Base-by-base conservation (phyloP, 2,113 vertebrate species). In the Myotis davidii region DNA sequence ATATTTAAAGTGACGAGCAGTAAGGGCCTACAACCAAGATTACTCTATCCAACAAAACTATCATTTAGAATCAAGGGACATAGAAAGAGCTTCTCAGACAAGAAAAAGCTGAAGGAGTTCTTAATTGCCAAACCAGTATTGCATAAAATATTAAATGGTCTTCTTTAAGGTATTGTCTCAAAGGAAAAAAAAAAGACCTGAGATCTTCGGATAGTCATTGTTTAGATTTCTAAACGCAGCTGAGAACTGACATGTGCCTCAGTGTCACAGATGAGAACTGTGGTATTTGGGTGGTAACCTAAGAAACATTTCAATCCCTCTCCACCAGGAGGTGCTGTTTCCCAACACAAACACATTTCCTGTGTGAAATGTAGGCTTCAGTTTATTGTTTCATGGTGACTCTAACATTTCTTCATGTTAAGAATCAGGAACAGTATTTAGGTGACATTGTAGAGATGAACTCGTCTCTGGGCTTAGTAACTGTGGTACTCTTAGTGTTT, bases 321-420 rank as follows among this genome's bases (percentile, higher is more conserved):
- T 45, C 83, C 94, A 77, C 83, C 16, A 96, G 92, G 52, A 83
- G 90, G 70, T 20, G 87, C 45, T 77, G 45, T 39, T 50, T 20
- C 23, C 17, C 27, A 48, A 42, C 39, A 73, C 25, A 48, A 45
- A 59, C 42, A 59, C 50, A 72, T 76, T 85, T 65, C 48, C 90
- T 67, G n/a, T 29, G 18, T 64, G 39, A 25, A 11, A 16, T 39
- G n/a, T 3, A 52, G 39, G 12, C 16, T 48, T 45, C 0, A 0
- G 16, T 13, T 76, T 34, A 9, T 29, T 18, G 10, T 74, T 61
- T 77, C 12, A 54, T 9, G 25, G 52, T 27, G 3, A 32, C 39
- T 32, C 77, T 10, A 85, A 50, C 17, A 23, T 56, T 90, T 86
- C 69, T 76, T 81, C 78, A 23, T 11, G 9, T 45, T 37, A 69